Percentiles rank a stretch among this genome's conserved stretches.
Conservation (phyloP, 2,888 invertebrate species). For the Zaprionus lineosus region DNA sequence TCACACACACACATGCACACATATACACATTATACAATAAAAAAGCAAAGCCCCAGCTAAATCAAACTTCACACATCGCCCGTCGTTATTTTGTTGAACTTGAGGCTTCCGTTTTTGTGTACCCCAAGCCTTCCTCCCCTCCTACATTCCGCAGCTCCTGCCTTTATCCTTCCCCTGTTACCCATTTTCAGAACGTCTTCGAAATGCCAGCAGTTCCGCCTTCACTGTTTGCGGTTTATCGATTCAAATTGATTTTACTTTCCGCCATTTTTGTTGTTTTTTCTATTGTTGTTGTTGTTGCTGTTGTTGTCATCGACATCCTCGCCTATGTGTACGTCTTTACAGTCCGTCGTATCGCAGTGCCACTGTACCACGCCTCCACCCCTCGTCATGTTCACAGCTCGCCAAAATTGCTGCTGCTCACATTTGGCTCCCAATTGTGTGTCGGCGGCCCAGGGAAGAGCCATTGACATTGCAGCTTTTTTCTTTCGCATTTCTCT, state of each 20-base stretch:
- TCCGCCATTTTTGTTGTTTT: constrained; percentile 35
- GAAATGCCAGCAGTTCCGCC: constrained; percentile 25
- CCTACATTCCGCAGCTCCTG: background rate
- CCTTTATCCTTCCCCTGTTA: background rate
- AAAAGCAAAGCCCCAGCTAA: constrained; percentile 41
- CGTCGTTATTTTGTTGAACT: constrained; percentile 48
- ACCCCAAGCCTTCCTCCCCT: background rate
- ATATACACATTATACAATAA: constrained; percentile 10
- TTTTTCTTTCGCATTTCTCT: constrained; percentile 14
- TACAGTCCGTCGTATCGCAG: background rate
- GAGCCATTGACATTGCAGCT: constrained; percentile 60
- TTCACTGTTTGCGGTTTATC: constrained; percentile 68
- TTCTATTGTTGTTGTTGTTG: constrained; percentile 15
- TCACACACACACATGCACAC: constrained; percentile 23
- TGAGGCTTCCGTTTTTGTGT: constrained; percentile 35
- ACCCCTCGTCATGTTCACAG: constrained; percentile 5
- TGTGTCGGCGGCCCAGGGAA: constrained; percentile 26
- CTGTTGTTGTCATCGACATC: constrained; percentile 53
- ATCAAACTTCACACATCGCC: constrained; percentile 55
- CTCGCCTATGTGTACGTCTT: constrained; percentile 50
- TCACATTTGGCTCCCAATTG: constrained; percentile 36
- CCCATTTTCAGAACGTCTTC: background rate
- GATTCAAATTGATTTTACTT: constrained; percentile 72
- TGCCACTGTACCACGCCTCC: no score
- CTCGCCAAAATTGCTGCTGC: constrained; percentile 2